A percentile compares a stretch with the other conserved stretches of the same genome.
phyloP scores from a whole-genome alignment of 2,797 vertebrate species.

The Bovichtus diacanthus region DNA sequence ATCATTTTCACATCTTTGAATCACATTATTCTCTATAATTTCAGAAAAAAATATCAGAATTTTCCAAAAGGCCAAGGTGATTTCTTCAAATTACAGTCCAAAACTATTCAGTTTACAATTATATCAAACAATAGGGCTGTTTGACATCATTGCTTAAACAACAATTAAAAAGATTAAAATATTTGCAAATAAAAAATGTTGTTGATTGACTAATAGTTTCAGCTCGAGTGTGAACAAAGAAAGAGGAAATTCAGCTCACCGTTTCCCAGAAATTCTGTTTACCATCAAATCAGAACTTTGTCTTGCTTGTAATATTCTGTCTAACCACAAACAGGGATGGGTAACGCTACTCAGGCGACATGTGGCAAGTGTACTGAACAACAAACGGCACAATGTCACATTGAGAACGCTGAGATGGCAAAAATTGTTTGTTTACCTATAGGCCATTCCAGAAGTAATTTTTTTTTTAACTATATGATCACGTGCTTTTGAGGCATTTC shows the following conservation, averaged over 20 bases:
- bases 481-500: neutral
- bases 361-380: neutral
- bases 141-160: neutral
- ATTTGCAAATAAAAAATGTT: too few relatives aligned
- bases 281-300: neutral
- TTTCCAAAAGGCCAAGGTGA: too few relatives aligned
- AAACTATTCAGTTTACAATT: neutral
- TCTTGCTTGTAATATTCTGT: neutral
- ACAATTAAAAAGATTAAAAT: neutral
- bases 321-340: neutral
- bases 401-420: neutral
- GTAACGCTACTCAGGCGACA: neutral
- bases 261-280: neutral
- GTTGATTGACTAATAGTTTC: neutral
- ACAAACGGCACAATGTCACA: constrained; percentile 20
- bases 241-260: neutral
- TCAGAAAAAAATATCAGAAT: neutral
- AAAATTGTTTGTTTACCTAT: neutral
- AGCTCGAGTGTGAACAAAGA: neutral
- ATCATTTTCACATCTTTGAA: too few relatives aligned
- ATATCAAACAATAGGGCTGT: neutral
- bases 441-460: neutral
- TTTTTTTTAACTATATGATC: neutral
- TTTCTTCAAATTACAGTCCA: neutral
- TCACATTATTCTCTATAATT: neutral